Evolutionary conservation across 1,140 invertebrate species (phyloP), one percentile per base, ranked within the genome.

Genomic region (Diorhabda sublineata): DNA sequence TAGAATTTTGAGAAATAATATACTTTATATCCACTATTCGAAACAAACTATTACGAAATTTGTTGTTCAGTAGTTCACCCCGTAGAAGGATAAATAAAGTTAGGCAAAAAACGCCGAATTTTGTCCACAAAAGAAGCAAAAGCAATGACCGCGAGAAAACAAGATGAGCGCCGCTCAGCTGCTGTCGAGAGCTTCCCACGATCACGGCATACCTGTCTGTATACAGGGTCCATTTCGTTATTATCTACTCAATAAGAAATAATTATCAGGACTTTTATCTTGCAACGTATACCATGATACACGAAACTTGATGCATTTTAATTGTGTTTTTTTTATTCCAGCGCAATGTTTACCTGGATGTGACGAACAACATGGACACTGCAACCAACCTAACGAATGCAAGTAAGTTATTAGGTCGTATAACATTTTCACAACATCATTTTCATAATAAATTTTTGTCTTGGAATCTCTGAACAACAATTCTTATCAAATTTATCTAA

Each of bases 351-450:
- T 91, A 80, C 88, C 92, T 80, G 96, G 95, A 79, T 98, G 96
- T 85, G 89, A 96, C 83, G 82, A 87, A 64, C 86, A 91, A 78
- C 93, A 97, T 83, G 96, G 96, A 78, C 90, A 91, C 82, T 98
- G 96, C 87, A 89, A 87, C 76, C 88, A 88, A 80, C 96, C 96
- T 75, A 92, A 95, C 85, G 93, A 97, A 86, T 98, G 96, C 92
- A 89, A 88, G 95, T 97, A 88, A 93, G 94, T 96, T 89, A 79
- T 58, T 67, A 66, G 41, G 45, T 58, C 42, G 45, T 8, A 26
- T 26, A 26, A 26, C 26, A 26, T 26, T 26, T 26, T 26, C 26
- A 26, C 26, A 26, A 26, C 26, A 26, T 1, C 26, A 26, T 26
- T 26, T 26, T 26, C 26, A 26, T 26, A 1, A 26, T 26, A 26